Base-by-base conservation (phyloP, 2,888 invertebrate genomes). In the Agrochola circellaris region DNA sequence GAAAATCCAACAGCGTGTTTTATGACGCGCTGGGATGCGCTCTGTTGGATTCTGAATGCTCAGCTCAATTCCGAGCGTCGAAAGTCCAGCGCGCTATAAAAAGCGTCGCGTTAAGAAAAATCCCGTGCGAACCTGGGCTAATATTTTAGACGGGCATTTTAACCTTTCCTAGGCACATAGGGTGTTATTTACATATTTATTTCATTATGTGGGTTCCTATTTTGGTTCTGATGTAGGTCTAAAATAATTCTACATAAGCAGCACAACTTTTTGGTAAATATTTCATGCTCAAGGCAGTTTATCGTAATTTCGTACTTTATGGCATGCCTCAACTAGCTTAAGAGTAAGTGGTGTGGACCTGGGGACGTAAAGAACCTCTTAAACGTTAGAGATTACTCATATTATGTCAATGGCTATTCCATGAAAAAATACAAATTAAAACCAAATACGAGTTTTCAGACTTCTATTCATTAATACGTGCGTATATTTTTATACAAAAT, bases 101-200 rank as follows among this genome's bases (percentile, higher is more conserved):
- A 68, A 38, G 7, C 7, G 56, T 51, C 23, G 0, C 51, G 9
- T 51, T 23, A 23, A n/a, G n/a, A 6, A 51, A 51, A 51, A 20
- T 8, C 11, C 1, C n/a, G 11, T 56, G 68, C n/a, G n/a, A 1
- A 54, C 34, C 2, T 38, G n/a, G 54, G 34, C 54, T n/a, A 56
- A 65, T 60, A 75, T 76, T 70, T 65, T 69, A 64, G 62, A n/a
- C n/a, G 30, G 64, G 13, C 17, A 38, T 56, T 72, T 74, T 65
- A 68, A 61, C 60, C 48, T 34, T 77, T 73, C 13, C 9, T 61
- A 51, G 23, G 34, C 9, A 42, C 6, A 65, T n/a, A 58, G 26
- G 54, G 34, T 60, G 26, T 9, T 68, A 64, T 81, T 68, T 75
- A 79, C 51, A 75, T 75, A 64, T 74, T 56, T 80, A 81, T 74